Conservation (phyloP, 2,888 invertebrate species). For the Rambutsinella grinnellia region DNA sequence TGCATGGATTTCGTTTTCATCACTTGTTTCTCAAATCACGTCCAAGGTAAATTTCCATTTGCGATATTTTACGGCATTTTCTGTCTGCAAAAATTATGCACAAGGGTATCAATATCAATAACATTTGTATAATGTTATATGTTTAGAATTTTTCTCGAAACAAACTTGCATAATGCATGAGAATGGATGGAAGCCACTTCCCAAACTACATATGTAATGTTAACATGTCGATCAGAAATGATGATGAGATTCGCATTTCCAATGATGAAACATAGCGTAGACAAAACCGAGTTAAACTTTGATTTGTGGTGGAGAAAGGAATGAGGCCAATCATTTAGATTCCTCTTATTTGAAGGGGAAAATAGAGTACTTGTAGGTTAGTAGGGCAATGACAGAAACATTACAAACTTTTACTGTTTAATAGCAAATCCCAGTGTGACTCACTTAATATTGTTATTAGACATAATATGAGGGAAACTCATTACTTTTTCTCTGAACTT, state of each 20-base stretch:
- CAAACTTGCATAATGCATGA: too few species aligned
- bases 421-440: too few species aligned
- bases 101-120: too few species aligned
- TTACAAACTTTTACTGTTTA: too few species aligned
- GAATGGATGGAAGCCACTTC: too few species aligned
- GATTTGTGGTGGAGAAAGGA: constrained; percentile 26
- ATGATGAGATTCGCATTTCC: constrained; percentile 22
- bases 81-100: too few species aligned
- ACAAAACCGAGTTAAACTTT: constrained; percentile 17
- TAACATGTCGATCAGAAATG: constrained; percentile 6
- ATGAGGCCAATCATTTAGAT: constrained; percentile 36
- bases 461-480: neutral
- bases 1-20: neutral
- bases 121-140: too few species aligned
- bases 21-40: neutral
- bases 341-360: constrained; percentile 28
- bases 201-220: neutral
- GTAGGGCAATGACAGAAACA: too few species aligned
- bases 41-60: neutral
- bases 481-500: neutral
- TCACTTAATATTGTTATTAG: neutral
- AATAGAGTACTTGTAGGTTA: constrained; percentile 32
- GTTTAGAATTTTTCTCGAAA: too few species aligned
- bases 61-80: too few species aligned
- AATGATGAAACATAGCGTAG: constrained; percentile 7